Conservation (phyloP, 2,888 invertebrate species). For the Himalopsyche tibetana region DNA sequence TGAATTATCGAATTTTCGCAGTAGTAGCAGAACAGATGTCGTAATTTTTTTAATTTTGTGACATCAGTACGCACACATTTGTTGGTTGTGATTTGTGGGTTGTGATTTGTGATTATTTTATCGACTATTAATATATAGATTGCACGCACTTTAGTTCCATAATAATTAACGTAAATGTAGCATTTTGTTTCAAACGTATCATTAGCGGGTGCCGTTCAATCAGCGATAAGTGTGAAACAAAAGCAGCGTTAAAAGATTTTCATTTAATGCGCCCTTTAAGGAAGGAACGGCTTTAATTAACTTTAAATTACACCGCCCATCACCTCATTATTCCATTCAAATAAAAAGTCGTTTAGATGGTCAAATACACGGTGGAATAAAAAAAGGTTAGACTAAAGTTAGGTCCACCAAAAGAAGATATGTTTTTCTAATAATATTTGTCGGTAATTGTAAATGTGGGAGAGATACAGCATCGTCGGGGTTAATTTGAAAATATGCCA, state of each 20-base stretch:
- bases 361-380: neutral
- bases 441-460: no score
- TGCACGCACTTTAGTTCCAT: neutral
- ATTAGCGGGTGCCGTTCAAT: neutral
- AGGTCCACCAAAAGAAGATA: neutral
- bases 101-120: no score
- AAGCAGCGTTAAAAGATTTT: neutral
- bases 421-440: no score
- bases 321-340: neutral
- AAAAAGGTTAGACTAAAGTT: neutral
- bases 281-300: neutral
- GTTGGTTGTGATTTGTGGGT: no score
- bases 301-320: neutral
- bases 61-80: no score
- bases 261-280: neutral
- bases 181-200: neutral
- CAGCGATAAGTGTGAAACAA: neutral
- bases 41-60: no score
- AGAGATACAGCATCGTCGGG: no score
- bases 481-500: no score
- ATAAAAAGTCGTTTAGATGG: neutral
- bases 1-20: no score
- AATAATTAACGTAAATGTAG: conserved; percentile 6
- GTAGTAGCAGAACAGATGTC: no score
- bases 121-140: no score